phyloP scores from a whole-genome alignment of 2,888 invertebrate species.

The Ceratothoa steindachneri region DNA sequence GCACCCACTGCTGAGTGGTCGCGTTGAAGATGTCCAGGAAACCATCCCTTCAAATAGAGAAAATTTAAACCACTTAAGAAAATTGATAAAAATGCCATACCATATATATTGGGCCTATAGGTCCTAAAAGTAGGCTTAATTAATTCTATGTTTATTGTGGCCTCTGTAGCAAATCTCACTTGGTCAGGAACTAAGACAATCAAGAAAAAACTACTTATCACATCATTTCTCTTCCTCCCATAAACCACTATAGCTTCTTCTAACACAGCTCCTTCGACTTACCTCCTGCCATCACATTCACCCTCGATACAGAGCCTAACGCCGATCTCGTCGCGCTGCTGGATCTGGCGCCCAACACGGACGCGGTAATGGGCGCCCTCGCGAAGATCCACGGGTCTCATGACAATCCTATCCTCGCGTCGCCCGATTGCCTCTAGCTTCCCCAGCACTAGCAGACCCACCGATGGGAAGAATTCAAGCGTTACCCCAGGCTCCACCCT shows the following conservation, averaged over 20 bases:
- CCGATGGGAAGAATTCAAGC: conserved; percentile 90
- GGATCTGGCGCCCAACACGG: conserved; percentile 15
- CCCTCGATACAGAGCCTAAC: conserved; percentile 47
- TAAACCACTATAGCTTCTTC: too few relatives aligned
- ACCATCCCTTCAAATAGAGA: conserved; percentile 64
- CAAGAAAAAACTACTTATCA: too few relatives aligned
- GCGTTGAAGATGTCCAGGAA: conserved; percentile 92
- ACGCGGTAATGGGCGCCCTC: conserved; percentile 23
- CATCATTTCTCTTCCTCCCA: too few relatives aligned
- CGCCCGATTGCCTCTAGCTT: conserved; percentile 76
- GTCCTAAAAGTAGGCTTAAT: too few relatives aligned
- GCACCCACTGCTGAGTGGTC: conserved; percentile 93
- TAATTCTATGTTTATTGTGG: too few relatives aligned
- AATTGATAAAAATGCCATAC: too few relatives aligned
- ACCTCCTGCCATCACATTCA: conserved; percentile 37
- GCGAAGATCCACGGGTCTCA: conserved; percentile 48
- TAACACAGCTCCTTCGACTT: conserved; percentile 7
- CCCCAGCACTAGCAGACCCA: conserved; percentile 91
- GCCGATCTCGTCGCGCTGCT: conserved; percentile 19
- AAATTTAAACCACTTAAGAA: too few relatives aligned
- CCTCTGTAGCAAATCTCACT: too few relatives aligned
- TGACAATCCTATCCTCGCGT: conserved; percentile 48
- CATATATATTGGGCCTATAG: too few relatives aligned
- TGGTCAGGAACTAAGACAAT: too few relatives aligned
- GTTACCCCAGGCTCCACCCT: conserved; percentile 82